phyloP scores from a whole-genome alignment of 92 coral and sea anemone genomes.

The Hydrozoanthus gracilis region DNA sequence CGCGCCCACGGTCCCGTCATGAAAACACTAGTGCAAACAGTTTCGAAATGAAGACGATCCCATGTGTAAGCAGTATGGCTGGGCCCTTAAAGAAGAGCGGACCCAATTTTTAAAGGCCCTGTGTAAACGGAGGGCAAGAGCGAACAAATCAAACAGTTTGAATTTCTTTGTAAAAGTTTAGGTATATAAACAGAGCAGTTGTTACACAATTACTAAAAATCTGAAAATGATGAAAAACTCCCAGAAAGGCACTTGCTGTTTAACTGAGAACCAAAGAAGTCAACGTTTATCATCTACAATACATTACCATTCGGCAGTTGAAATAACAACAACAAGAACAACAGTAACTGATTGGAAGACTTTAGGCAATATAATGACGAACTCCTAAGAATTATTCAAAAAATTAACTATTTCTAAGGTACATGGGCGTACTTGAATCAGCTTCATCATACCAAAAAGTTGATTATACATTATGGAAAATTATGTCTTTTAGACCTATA shows the following conservation, averaged over 20 bases:
- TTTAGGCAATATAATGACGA: not conserved
- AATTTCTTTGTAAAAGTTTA: no score
- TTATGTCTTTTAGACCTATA: not conserved
- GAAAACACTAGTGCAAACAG: no score
- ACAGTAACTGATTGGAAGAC: not conserved
- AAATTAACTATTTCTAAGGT: not conserved
- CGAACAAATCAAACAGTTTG: no score
- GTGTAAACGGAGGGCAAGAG: no score
- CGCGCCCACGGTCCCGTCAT: no score
- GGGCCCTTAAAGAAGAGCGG: no score
- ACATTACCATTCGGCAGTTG: not conserved
- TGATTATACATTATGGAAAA: not conserved
- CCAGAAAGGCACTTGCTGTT: not conserved
- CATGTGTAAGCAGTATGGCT: no score
- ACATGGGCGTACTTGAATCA: not conserved
- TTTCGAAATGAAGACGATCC: no score
- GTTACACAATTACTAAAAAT: not conserved
- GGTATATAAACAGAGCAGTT: no score
- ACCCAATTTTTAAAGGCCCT: no score
- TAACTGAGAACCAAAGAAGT: not conserved
- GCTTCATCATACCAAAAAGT: not conserved
- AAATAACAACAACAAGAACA: not conserved
- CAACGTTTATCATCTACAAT: not conserved
- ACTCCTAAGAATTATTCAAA: not conserved
- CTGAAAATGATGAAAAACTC: not conserved